Evolutionary conservation across 2,888 invertebrate species (phyloP).

Genomic region (Scaptomyza cyrtandrae): DNA sequence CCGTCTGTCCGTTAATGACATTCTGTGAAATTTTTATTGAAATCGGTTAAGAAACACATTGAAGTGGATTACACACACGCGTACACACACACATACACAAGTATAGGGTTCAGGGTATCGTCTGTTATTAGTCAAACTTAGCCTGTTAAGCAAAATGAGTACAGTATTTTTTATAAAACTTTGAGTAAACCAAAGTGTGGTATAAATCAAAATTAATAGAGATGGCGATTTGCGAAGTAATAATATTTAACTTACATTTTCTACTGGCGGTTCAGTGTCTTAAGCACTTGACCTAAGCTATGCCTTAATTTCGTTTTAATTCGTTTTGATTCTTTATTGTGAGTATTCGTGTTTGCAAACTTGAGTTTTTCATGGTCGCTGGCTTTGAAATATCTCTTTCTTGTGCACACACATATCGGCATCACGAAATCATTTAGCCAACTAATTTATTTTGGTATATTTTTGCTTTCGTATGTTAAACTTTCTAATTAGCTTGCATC

Average conservation of each 20-base stretch:
- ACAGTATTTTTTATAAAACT: background rate
- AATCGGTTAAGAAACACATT: too few relatives aligned
- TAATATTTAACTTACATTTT: conserved; percentile 3
- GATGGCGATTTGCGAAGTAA: background rate
- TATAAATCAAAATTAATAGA: background rate
- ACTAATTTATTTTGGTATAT: conserved; percentile 67
- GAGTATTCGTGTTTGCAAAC: conserved; percentile 37
- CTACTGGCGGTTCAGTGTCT: background rate
- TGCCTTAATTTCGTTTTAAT: conserved; percentile 12
- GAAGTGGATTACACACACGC: too few relatives aligned
- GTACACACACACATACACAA: too few relatives aligned
- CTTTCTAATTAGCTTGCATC: conserved; percentile 70
- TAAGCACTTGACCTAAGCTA: conserved; percentile 8
- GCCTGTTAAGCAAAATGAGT: background rate
- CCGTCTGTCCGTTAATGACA: too few relatives aligned
- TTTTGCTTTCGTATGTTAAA: conserved; percentile 66
- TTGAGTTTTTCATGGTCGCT: conserved; percentile 69
- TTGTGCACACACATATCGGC: conserved; percentile 41
- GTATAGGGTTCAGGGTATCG: too few relatives aligned
- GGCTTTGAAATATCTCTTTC: conserved; percentile 70
- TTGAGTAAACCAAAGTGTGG: background rate
- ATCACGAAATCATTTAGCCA: conserved; percentile 72
- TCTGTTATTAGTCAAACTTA: background rate
- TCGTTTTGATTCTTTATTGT: conserved; percentile 30
- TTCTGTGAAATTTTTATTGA: too few relatives aligned